phyloP scores from a whole-genome alignment of 30 jellyfish, hydroid and myxozoan species.

The Sanderia malayensis region DNA sequence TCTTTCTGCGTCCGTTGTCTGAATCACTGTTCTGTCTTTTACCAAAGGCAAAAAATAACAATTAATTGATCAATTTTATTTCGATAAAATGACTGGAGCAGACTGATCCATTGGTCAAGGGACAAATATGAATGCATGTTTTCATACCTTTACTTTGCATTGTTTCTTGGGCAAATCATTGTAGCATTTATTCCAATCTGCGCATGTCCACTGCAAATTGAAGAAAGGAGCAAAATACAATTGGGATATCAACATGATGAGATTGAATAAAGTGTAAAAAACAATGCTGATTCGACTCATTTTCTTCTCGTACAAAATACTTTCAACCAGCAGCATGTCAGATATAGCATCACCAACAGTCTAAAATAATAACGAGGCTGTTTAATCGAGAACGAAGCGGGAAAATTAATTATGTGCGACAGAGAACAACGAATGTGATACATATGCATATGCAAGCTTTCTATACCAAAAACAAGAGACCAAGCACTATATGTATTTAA shows the following conservation, averaged over 20 bases:
- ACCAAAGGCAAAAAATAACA: constrained; percentile 52
- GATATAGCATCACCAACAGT: constrained; percentile 98
- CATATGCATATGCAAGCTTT: too few species aligned
- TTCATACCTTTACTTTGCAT: constrained; percentile 72
- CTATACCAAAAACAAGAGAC: too few species aligned
- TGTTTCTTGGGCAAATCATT: constrained; percentile 83
- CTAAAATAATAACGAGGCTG: too few species aligned
- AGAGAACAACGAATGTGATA: too few species aligned
- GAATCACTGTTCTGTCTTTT: constrained; percentile 80
- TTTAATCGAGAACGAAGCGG: too few species aligned
- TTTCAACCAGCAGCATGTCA: constrained; percentile 82
- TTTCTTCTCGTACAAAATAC: constrained; percentile 77
- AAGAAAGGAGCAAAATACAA: neutral
- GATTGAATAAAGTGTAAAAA: neutral
- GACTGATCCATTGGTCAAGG: too few species aligned
- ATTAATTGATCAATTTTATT: too few species aligned
- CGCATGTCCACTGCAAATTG: constrained; percentile 77
- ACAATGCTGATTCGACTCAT: constrained; percentile 39
- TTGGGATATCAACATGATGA: neutral
- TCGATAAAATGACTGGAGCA: too few species aligned
- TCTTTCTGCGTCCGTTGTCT: constrained; percentile 86
- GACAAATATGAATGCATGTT: too few species aligned
- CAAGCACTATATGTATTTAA: too few species aligned
- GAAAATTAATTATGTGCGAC: too few species aligned
- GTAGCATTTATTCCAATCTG: constrained; percentile 82